A percentile compares a stretch with the other conserved stretches of the same genome.
Conservation (phyloP, 1,140 invertebrate genomes). For the Oscheius sp. region DNA sequence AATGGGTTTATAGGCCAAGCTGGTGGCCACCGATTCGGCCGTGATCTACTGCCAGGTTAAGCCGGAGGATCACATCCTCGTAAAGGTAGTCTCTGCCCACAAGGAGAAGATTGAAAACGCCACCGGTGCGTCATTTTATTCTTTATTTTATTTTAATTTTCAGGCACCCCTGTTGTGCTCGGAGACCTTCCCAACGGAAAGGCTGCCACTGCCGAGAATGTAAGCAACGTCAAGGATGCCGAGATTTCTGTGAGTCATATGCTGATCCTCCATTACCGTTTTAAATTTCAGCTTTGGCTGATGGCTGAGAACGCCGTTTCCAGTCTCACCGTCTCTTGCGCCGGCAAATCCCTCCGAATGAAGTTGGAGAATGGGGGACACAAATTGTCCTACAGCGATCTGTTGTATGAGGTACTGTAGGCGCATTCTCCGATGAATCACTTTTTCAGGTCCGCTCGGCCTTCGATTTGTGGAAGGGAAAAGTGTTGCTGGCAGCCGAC, state of each 20-base stretch:
- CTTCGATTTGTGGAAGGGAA: constrained; percentile 26
- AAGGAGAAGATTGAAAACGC: constrained; percentile 73
- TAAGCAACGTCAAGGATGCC: constrained; percentile 31
- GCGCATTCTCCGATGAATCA: not conserved
- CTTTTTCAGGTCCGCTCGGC: constrained; percentile 26
- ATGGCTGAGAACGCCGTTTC: constrained; percentile 9
- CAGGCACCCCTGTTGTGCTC: constrained; percentile 40
- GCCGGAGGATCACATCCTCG: constrained; percentile 68
- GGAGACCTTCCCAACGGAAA: constrained; percentile 13
- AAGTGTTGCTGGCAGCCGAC: not conserved
- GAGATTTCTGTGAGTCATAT: constrained; percentile 17
- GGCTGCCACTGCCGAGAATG: not conserved
- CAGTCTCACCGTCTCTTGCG: constrained; percentile 15
- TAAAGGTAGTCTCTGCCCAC: constrained; percentile 71
- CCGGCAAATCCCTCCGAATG: constrained; percentile 10
- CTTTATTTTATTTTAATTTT: not conserved
- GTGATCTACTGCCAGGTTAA: constrained; percentile 75
- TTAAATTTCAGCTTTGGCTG: constrained; percentile 22
- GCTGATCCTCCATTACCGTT: not conserved
- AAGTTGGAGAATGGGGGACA: constrained; percentile 15
- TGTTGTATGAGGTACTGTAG: constrained; percentile 33
- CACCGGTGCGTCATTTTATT: constrained; percentile 6
- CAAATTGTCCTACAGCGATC: constrained; percentile 16
- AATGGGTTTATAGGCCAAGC: constrained; percentile 68
- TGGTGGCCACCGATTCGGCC: constrained; percentile 87